Conservation (phyloP, 2,797 vertebrate genomes). For the Aratinga solstitialis region DNA sequence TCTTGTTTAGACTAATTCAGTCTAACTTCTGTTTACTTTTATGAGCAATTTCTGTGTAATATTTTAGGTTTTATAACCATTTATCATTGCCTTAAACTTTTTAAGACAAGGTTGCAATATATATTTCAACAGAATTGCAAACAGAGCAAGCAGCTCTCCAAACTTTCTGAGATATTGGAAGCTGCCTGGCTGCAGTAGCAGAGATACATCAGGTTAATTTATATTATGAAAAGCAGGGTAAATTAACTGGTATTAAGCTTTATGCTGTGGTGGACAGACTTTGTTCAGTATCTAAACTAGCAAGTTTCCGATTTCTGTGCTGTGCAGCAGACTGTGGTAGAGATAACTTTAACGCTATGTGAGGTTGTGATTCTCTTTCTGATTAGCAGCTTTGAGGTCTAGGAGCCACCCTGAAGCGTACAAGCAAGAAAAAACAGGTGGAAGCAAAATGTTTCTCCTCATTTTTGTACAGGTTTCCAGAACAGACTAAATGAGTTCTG, state of each 20-base stretch:
- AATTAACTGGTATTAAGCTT: neutral
- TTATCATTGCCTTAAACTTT: slow-evolving; percentile 14
- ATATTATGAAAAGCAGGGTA: neutral
- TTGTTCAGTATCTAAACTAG: neutral
- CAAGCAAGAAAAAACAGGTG: neutral
- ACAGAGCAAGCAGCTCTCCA: neutral
- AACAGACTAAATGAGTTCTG: neutral
- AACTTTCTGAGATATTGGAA: neutral
- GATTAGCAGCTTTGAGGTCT: neutral
- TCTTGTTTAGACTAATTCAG: slow-evolving; percentile 52
- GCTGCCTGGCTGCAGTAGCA: neutral
- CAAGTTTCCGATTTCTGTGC: neutral
- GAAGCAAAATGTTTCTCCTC: neutral
- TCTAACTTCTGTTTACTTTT: slow-evolving; percentile 13
- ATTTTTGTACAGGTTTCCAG: neutral
- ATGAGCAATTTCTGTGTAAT: neutral
- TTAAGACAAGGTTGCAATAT: neutral
- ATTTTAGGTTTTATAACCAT: neutral
- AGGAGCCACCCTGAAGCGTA: neutral
- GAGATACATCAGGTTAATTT: neutral
- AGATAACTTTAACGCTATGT: neutral
- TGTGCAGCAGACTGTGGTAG: neutral
- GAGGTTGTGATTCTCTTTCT: neutral
- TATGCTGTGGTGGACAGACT: neutral
- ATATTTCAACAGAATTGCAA: neutral